Base-by-base conservation (phyloP, 92 coral and sea anemone genomes). In the Ricordea florida region DNA sequence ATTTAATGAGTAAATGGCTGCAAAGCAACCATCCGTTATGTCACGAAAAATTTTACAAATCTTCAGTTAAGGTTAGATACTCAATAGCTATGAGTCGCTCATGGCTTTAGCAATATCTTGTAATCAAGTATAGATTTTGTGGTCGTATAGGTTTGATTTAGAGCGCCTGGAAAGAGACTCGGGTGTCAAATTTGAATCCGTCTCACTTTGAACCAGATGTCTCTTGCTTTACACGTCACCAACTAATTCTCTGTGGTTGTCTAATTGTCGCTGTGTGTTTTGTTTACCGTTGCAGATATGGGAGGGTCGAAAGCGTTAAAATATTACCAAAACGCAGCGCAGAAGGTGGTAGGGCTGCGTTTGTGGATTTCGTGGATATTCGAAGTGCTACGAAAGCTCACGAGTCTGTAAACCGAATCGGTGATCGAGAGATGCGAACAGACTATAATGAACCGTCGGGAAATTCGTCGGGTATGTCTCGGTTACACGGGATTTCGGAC, bases 341-440 rank as follows among this genome's bases (percentile, higher is more conserved):
- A 14, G 99, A 96, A 77, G 99, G 99, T 40, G 99, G 99, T 36
- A 82, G 94, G 50, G 99, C 99, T 0, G 91, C 99, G 5, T 96
- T 96, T 76, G 99, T 96, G 59, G 99, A 96, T 66, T 96, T 96
- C 69, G 99, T 96, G 1, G 99, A 96, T 74, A 96, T 96, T 58
- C 89, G 99, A 6, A 92, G 99, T 82, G 99, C 99, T 14, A 96
- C 97, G 5, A 96, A 96, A 67, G 97, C 99, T n/a, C 99, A 96
- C 36, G 96, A 96, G 58, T 88, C 97, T 65, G 90, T 87, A 13
- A 96, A 96, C 72, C 63, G 97, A 40, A 86, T 96, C 35, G 99
- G 99, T 14, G 99, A 96, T 67, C 89, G 99, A 0, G 99, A 96
- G 51, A 69, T 96, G 68, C 73, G 99, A 16, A 96, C 99, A 2